Percentiles rank a stretch among this genome's conserved stretches.
Evolutionary conservation across 2,888 invertebrate genomes (phyloP).

Genomic region (Stratiomys singularior): DNA sequence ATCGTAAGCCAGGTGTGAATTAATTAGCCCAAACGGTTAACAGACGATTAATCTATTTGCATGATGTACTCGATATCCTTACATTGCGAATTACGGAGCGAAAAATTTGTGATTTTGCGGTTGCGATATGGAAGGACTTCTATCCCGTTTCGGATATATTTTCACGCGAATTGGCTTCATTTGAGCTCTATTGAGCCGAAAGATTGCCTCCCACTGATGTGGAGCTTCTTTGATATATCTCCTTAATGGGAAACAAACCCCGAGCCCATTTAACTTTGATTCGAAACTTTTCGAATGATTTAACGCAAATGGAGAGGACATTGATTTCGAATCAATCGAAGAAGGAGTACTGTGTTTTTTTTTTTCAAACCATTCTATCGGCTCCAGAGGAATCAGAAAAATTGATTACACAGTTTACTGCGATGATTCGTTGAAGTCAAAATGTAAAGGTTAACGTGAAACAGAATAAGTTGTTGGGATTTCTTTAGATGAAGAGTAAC

Average conservation of each 20-base stretch:
- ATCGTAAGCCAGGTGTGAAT: slow-evolving; percentile 49
- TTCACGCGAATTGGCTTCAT: slow-evolving; percentile 38
- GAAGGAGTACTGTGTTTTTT: too few species aligned
- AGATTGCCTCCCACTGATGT: slow-evolving; percentile 45
- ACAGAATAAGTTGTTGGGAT: too few species aligned
- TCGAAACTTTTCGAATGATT: slow-evolving; percentile 51
- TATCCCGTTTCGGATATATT: neutral
- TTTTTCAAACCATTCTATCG: too few species aligned
- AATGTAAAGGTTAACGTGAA: too few species aligned
- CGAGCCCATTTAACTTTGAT: slow-evolving; percentile 50
- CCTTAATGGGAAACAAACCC: slow-evolving; percentile 48
- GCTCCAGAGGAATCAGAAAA: too few species aligned
- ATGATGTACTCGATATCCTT: neutral
- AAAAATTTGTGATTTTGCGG: too few species aligned
- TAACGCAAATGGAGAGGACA: slow-evolving; percentile 49
- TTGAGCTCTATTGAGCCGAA: slow-evolving; percentile 41
- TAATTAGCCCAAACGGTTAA: slow-evolving; percentile 52
- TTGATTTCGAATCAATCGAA: too few species aligned
- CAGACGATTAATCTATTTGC: slow-evolving; percentile 51
- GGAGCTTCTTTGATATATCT: slow-evolving; percentile 41
- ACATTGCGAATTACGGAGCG: neutral
- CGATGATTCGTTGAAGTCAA: too few species aligned
- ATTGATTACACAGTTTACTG: too few species aligned
- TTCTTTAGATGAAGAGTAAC: too few species aligned
- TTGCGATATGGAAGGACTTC: neutral